Conservation (phyloP, 2,797 vertebrate genomes). For the Lepilemur ruficaudatus region DNA sequence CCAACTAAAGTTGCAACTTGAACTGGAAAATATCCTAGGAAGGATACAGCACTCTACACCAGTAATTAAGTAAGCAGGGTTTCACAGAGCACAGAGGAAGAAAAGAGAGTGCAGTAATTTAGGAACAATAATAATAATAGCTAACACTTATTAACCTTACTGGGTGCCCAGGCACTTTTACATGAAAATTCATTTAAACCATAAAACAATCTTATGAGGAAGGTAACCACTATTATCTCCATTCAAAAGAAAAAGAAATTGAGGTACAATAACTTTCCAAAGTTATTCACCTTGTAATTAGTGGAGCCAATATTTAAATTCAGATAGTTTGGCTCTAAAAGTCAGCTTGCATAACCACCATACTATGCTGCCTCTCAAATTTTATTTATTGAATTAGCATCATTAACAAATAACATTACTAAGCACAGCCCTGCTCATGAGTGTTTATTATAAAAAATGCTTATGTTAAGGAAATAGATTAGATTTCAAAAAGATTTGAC, state of each 20-base stretch:
- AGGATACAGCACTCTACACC: background rate
- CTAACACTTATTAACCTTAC: background rate
- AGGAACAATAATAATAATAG: background rate
- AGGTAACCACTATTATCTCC: background rate
- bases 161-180: background rate
- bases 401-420: background rate
- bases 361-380: background rate
- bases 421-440: background rate
- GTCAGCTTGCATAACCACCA: background rate
- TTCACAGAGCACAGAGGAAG: background rate
- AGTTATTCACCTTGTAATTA: background rate
- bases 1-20: background rate
- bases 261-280: background rate
- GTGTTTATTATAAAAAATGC: background rate
- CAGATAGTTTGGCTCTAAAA: background rate
- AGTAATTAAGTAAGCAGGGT: background rate
- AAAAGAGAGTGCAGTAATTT: background rate
- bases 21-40: background rate
- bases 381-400: background rate
- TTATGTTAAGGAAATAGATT: background rate
- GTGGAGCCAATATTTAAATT: background rate
- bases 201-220: background rate
- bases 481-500: background rate
- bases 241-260: slow-evolving; percentile 22
- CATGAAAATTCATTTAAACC: background rate